Evolutionary conservation across 2,113 vertebrate species (phyloP), one percentile per base, ranked within the genome.

Genomic region (Myiagra hebetior): DNA sequence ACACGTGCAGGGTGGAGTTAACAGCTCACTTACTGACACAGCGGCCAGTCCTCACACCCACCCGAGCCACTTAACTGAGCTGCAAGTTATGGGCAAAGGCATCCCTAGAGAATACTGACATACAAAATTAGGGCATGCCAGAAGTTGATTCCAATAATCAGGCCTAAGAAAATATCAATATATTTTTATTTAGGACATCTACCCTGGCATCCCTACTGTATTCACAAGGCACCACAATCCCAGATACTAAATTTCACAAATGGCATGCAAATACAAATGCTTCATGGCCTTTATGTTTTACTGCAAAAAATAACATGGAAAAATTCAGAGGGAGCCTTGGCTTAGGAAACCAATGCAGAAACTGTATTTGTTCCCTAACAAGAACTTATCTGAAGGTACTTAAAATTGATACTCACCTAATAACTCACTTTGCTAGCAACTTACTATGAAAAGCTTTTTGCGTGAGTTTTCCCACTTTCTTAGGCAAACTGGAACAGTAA

Each of bases 1-100:
- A 55, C 11, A 64, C 0, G 0, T 4, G 18, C 23, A 50, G 19
- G 27, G 26, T 11, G 24, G 41, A 84, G 24, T n/a, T 52, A 80
- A 56, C 19, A 75, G 24, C 11, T 13, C 46, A 26, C 16, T 60
- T 57, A 33, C 30, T 74, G 41, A 56, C 60, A 69, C 22, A 56
- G 26, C 26, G 82, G 64, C 24, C 49, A 10, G 28, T 76, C 26
- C 20, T 68, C 50, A 76, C 18, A 67, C 21, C 22, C 39, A 72
- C 39, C 42, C 2, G 6, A 87, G 28, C 28, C 47, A 49, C 28
- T 91, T 65, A 39, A 31, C 10, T 22, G 27, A 78, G 23, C 16
- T 24, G 9, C 28, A 83, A 46, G 22, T 23, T 39, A 47, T 1
- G 3, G 68, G 35, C 26, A 31, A 55, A 64, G 20, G 20, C 37